phyloP scores from a whole-genome alignment of 2,797 vertebrate genomes.

The Aratinga solstitialis region DNA sequence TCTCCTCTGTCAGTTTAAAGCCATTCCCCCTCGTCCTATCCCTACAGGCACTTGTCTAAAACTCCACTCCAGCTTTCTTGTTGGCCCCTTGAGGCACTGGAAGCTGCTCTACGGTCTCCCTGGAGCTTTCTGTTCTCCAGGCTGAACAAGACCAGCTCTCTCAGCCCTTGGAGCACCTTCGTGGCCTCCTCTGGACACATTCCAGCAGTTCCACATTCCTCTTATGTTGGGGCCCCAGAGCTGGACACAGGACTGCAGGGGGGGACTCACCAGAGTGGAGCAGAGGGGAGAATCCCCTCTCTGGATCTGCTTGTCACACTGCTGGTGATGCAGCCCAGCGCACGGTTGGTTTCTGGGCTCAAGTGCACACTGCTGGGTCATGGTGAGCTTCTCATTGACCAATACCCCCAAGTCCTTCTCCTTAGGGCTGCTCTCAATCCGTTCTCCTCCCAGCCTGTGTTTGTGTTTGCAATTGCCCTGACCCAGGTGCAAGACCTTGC shows the following conservation, averaged over 20 bases:
- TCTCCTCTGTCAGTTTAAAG: too few relatives aligned
- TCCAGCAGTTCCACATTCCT: background rate
- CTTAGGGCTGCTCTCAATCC: background rate
- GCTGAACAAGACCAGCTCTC: background rate
- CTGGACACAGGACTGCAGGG: background rate
- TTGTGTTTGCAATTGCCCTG: background rate
- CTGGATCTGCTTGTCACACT: background rate
- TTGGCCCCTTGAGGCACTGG: too few relatives aligned
- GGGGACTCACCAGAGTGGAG: background rate
- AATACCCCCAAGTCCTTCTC: background rate
- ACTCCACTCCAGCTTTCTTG: too few relatives aligned
- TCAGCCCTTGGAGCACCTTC: background rate
- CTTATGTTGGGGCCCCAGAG: background rate
- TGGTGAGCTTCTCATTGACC: background rate
- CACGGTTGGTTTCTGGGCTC: background rate
- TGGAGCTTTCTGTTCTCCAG: background rate
- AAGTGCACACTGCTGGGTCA: background rate
- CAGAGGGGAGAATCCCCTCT: background rate
- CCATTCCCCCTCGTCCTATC: too few relatives aligned
- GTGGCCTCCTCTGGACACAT: background rate
- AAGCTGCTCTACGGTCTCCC: too few relatives aligned
- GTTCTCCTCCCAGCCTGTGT: background rate
- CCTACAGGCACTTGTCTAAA: too few relatives aligned
- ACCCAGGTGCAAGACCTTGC: background rate
- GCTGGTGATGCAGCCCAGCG: background rate